Base-by-base conservation (phyloP, 2,113 vertebrate species). In the Acanthisitta chloris region DNA sequence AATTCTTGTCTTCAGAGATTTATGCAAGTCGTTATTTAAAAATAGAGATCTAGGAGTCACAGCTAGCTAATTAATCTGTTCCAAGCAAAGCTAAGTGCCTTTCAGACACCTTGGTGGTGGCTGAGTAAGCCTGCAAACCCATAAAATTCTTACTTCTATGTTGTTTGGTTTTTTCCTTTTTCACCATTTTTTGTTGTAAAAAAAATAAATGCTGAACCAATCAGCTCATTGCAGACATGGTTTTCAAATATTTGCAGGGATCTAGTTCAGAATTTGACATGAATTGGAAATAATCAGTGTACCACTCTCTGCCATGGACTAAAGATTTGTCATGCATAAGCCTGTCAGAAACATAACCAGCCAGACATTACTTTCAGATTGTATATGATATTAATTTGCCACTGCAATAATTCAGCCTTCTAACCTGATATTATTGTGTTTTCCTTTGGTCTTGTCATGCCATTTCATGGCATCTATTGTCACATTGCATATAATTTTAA, bases 21-120 rank as follows among this genome's bases (percentile, higher is more conserved):
- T 95, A 96, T 95, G 79, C 93, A 95, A 97, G 96, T 94, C 49
- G 36, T 98, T 97, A 97, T 96, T 98, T 98, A 97, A 98, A 97
- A 97, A 96, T 82, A 97, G 95, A 98, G 95, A 98, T 95, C 96
- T 94, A 94, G 94, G 93, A 96, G 94, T 97, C 96, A 97, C 90
- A 98, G 96, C 95, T 95, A 96, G 94, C 95, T 98, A 97, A 97
- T 98, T 97, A 97, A 97, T 97, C 94, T 96, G 78, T 95, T 92
- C 90, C 89, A 97, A 91, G 86, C 88, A 95, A 97, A 97, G 62
- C 51, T 81, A 88, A 97, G 71, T 93, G 92, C 97, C 88, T 97
- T 97, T 91, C 93, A 96, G 94, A 88, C 95, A 86, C 73, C 52
- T 69, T 25, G 24, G 45, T 52, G 80, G 87, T 62, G 65, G 18